Evolutionary conservation across 2,113 vertebrate species (phyloP), one percentile per base, ranked within the genome.

Genomic region (Peromyscus leucopus): DNA sequence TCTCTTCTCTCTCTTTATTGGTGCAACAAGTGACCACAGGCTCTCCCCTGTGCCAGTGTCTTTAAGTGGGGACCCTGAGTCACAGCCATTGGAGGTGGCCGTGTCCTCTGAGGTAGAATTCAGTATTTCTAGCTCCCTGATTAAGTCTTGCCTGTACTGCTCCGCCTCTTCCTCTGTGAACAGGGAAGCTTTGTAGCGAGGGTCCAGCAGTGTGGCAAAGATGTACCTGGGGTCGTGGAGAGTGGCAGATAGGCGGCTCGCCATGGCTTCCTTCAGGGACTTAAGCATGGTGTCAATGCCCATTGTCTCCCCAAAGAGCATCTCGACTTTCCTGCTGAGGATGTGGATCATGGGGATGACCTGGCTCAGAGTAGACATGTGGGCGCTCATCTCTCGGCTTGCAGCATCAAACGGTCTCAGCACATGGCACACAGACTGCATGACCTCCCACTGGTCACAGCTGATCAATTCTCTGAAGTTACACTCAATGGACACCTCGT

Each of bases 311-410:
- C 99, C 99, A 84, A 99, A 99, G 1, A 99, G 99, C 99, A 99
- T 99, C 98, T 99, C 99, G 84, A 99, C 99, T 97, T 99, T 99
- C 80, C 99, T 98, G 96, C 99, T 99, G 67, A 99, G 99, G 97
- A 99, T 99, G 97, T 99, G 99, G 97, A 99, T 99, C 98, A 99
- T 99, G 97, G 99, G 99, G 98, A 99, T 99, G 95, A 99, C 99
- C 97, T 99, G 99, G 97, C 99, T 99, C 94, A 99, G 98, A 0
- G 99, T 99, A 96, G 99, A 99, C 91, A 99, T 98, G 86, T 99
- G 99, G 39, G 98, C 99, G 96, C 99, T 99, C 99, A 99, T 99
- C 98, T 99, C 99, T 92, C 99, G 99, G 84, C 99, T 99, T 24
- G 99, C 99, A 3, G 99, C 99, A 75, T 99, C 99, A 0, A 99